phyloP scores from a whole-genome alignment of 2,113 vertebrate species.

The Pheucticus melanocephalus region DNA sequence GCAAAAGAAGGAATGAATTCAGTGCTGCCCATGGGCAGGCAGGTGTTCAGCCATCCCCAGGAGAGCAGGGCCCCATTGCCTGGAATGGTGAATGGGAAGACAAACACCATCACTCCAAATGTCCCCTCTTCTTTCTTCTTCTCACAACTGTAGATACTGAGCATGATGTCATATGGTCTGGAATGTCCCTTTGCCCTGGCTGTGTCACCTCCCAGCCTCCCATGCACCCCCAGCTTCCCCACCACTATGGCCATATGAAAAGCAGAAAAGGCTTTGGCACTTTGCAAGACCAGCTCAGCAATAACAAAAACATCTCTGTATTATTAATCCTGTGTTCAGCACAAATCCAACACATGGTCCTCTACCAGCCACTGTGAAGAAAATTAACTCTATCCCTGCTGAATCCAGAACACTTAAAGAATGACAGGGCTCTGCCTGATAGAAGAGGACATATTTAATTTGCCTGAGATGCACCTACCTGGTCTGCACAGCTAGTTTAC shows the following conservation, averaged over 20 bases:
- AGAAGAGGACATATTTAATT: neutral
- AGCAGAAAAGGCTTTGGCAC: neutral
- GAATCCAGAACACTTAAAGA: neutral
- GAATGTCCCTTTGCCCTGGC: neutral
- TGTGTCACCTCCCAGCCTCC: neutral
- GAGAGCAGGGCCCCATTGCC: neutral
- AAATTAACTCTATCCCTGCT: neutral
- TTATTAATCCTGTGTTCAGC: neutral
- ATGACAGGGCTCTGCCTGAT: neutral
- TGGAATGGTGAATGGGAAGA: neutral
- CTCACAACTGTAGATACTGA: fast-evolving
- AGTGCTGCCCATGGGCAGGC: neutral
- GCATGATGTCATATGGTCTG: neutral
- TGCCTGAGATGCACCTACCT: neutral
- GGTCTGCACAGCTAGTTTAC: neutral
- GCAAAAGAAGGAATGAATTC: neutral
- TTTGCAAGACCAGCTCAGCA: neutral
- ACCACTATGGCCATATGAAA: fast-evolving
- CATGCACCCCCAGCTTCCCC: neutral
- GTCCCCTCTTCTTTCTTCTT: neutral
- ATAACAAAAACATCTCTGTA: neutral
- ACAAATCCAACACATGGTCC: neutral
- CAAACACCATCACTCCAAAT: neutral
- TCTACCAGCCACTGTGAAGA: neutral
- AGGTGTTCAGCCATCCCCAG: neutral